Evolutionary conservation across 1,140 invertebrate genomes (phyloP).

Genomic region (Atta cephalotes): DNA sequence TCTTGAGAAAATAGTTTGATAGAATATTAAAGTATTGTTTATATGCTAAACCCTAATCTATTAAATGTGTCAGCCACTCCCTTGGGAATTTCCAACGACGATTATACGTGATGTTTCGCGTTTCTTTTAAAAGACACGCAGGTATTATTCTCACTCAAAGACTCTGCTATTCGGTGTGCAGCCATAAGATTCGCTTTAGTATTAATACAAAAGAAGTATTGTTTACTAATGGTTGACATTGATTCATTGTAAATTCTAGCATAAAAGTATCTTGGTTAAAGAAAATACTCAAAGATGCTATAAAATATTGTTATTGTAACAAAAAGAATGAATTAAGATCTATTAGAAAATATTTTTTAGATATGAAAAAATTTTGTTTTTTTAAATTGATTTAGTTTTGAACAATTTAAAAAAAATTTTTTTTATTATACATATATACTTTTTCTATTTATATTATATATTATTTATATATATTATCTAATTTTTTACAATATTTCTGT

Average conservation of each 20-base stretch:
- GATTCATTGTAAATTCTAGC: conserved; percentile 24
- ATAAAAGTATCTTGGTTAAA: not conserved
- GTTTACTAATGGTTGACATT: not conserved
- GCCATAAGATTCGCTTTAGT: not conserved
- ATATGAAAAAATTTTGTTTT: not conserved
- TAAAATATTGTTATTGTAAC: not conserved
- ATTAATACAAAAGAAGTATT: conserved; percentile 28
- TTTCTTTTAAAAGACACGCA: conserved; percentile 6
- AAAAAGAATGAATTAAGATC: not conserved
- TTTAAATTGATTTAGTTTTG: not conserved
- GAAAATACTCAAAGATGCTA: not conserved
- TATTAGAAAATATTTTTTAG: not conserved
- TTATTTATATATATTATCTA: not conserved
- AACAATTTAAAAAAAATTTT: too few species aligned
- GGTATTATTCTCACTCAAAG: not conserved
- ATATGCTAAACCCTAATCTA: conserved; percentile 28
- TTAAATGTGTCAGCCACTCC: conserved; percentile 29
- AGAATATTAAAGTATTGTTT: conserved; percentile 3
- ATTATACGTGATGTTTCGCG: not conserved
- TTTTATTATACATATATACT: not conserved
- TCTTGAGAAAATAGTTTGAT: not conserved
- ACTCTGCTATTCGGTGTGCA: not conserved
- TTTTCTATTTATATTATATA: too few species aligned
- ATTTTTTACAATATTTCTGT: not conserved
- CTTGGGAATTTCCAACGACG: conserved; percentile 38